phyloP scores from a whole-genome alignment of 2,888 invertebrate genomes.

The Euplagia quadripunctaria region DNA sequence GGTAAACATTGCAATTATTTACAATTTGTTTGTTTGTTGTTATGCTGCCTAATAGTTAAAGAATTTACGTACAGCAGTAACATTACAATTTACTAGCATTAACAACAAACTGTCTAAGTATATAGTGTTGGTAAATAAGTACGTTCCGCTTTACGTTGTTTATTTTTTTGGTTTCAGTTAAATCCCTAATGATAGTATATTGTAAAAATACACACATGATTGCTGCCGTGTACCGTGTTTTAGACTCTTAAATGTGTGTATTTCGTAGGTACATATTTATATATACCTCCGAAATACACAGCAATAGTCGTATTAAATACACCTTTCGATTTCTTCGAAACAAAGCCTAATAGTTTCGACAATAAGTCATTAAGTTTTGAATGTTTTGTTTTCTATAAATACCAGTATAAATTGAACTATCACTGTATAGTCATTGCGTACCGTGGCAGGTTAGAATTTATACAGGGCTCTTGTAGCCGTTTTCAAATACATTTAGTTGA shows the following conservation, averaged over 20 bases:
- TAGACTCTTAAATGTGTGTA: neutral
- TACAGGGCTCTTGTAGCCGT: no score
- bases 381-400: no score
- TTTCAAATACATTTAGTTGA: no score
- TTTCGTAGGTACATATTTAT: no score
- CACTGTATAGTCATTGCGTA: no score
- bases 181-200: neutral
- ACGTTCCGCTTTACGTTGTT: neutral
- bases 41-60: no score
- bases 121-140: neutral
- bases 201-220: neutral
- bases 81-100: neutral
- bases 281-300: no score
- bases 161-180: neutral
- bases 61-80: neutral
- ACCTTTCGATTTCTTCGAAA: neutral
- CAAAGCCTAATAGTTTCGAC: neutral
- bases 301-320: neutral
- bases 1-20: no score
- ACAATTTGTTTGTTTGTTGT: no score
- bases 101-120: neutral
- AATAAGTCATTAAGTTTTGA: no score
- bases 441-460: no score
- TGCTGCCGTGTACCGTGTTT: neutral
- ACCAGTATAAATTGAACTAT: no score